These are phyloP conservation scores for Apis mellifera DNA, from an alignment of 1,140 invertebrate species.

Conservation along the genomic window Amel_HAv3.1 CM009932.2:10595501-10596000, in stretches of 20 bases:
- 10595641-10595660: too few species aligned
- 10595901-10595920: constrained; percentile 63
- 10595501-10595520: too few species aligned
- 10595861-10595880: constrained; percentile 69
- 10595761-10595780: constrained; percentile 51
- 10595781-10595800: constrained; percentile 50
- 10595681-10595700: not conserved
- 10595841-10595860: constrained; percentile 71
- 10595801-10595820: constrained; percentile 69
- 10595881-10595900: constrained; percentile 57
- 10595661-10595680: constrained; percentile 17
- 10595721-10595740: constrained; percentile 36
- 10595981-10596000: constrained; percentile 52
- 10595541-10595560: too few species aligned
- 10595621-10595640: too few species aligned
- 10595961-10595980: constrained; percentile 71
- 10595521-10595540: too few species aligned
- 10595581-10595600: too few species aligned
- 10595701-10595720: not conserved
- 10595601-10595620: too few species aligned
- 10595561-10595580: too few species aligned
- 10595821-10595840: constrained; percentile 72
- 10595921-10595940: constrained; percentile 72
- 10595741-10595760: constrained; percentile 68
- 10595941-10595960: constrained; percentile 71